phyloP scores from a whole-genome alignment of 2,113 vertebrate genomes.

The Nesospiza acunhae region DNA sequence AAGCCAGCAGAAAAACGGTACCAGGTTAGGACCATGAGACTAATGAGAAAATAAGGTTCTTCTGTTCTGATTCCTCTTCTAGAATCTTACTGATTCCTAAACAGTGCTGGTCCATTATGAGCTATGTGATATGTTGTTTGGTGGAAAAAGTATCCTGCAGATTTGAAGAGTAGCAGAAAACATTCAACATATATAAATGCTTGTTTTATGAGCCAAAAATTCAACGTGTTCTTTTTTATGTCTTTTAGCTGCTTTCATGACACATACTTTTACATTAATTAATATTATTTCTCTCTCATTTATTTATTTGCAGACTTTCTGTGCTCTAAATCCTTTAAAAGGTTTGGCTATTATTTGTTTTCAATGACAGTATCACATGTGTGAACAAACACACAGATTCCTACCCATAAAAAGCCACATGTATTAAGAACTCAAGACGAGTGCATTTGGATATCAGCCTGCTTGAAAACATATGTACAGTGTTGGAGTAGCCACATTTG shows the following conservation, averaged over 20 bases:
- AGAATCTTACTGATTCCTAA: not conserved
- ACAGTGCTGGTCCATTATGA: not conserved
- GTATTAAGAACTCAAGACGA: not conserved
- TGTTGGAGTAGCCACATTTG: not conserved
- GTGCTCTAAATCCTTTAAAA: not conserved
- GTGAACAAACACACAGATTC: not conserved
- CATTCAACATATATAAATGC: not conserved
- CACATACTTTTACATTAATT: not conserved
- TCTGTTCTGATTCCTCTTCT: not conserved
- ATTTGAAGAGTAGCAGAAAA: not conserved
- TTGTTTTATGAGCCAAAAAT: not conserved
- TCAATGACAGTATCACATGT: not conserved
- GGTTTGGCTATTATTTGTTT: not conserved
- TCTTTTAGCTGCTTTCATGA: not conserved
- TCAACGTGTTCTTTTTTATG: not conserved
- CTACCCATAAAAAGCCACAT: not conserved
- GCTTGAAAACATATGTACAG: fast-evolving
- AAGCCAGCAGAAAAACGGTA: not conserved
- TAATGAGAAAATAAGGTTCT: not conserved
- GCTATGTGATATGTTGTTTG: not conserved
- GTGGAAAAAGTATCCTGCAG: not conserved
- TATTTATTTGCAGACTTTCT: not conserved
- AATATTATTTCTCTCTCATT: not conserved
- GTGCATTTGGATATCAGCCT: fast-evolving
- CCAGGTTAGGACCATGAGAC: not conserved